Conservation (phyloP, 2,888 invertebrate genomes). For the Oeneis ivallda region DNA sequence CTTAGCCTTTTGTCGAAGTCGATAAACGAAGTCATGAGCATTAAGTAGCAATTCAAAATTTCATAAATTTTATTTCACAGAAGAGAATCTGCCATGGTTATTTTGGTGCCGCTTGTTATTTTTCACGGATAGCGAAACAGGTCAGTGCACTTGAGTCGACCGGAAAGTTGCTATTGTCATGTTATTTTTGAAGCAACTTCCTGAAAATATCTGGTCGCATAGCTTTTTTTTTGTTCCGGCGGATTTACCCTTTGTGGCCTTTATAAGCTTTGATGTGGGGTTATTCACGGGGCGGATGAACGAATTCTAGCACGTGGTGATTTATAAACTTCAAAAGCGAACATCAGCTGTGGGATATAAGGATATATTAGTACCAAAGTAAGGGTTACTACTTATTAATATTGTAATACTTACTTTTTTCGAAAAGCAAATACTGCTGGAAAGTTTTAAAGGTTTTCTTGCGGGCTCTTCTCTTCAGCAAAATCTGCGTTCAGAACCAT, state of each 20-base stretch:
- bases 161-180: constrained; percentile 30
- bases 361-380: too few species aligned
- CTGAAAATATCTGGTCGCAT: not conserved
- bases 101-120: constrained; percentile 7
- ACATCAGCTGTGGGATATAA: not conserved
- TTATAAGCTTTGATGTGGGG: not conserved
- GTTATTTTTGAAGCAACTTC: constrained; percentile 31
- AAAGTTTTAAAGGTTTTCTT: too few species aligned
- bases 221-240: not conserved
- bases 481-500: too few species aligned
- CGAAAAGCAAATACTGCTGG: too few species aligned
- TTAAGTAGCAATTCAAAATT: not conserved
- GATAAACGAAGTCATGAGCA: too few species aligned
- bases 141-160: constrained; percentile 33
- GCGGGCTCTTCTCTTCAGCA: too few species aligned
- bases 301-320: too few species aligned
- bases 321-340: not conserved
- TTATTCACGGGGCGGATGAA: too few species aligned
- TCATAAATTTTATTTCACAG: not conserved
- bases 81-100: not conserved
- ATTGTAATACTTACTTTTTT: too few species aligned
- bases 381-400: too few species aligned
- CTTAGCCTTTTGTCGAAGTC: too few species aligned
- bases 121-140: constrained; percentile 10
- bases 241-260: not conserved